Evolutionary conservation across 2,888 invertebrate genomes (phyloP).

Genomic region (Glaucopsyche alexis): DNA sequence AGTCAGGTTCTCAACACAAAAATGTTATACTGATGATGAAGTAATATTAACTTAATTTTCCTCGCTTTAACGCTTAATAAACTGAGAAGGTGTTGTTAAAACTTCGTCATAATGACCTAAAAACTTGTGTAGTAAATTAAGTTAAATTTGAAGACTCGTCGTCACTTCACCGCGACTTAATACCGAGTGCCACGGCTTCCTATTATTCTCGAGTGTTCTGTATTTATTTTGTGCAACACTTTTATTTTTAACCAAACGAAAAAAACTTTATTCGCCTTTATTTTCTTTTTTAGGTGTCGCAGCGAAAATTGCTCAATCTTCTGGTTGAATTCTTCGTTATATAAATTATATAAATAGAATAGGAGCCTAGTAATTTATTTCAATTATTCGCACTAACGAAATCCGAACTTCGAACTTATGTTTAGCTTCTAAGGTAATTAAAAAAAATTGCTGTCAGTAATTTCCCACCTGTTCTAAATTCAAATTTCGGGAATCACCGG

Average conservation of each 20-base stretch:
- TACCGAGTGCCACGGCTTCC: constrained; percentile 24
- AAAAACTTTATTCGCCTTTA: neutral
- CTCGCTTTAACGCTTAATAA: constrained; percentile 53
- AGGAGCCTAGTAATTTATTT: neutral
- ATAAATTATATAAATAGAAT: neutral
- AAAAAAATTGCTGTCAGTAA: constrained; percentile 8
- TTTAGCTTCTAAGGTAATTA: neutral
- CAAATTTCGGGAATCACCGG: neutral
- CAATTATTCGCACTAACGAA: neutral
- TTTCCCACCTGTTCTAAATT: constrained; percentile 16
- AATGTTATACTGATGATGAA: neutral
- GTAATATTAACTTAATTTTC: neutral
- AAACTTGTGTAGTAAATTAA: constrained; percentile 51
- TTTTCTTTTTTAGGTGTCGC: neutral
- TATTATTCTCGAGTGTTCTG: constrained; percentile 21
- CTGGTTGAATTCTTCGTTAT: neutral
- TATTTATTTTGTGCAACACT: constrained; percentile 22
- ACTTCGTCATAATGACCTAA: constrained; percentile 54
- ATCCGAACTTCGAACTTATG: neutral
- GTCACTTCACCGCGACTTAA: constrained; percentile 47
- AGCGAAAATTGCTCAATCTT: neutral
- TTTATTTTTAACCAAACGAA: constrained; percentile 20
- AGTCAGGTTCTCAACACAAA: too few relatives aligned
- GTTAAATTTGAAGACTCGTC: constrained; percentile 56
- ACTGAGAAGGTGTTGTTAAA: constrained; percentile 63